phyloP scores from a whole-genome alignment of 2,888 invertebrate species.

The Clitarchus hookeri region DNA sequence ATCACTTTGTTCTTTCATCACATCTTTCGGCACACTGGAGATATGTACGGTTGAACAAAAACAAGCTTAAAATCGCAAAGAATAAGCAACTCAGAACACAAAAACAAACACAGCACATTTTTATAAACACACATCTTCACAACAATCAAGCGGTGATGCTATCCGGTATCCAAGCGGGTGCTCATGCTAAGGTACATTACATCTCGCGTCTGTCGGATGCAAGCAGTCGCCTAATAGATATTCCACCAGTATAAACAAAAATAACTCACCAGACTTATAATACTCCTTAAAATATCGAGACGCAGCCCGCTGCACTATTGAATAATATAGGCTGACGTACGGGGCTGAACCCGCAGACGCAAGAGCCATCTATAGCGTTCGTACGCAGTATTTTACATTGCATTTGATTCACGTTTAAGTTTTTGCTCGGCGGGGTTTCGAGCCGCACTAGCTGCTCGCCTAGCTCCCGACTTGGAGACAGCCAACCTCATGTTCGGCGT shows the following conservation, averaged over 20 bases:
- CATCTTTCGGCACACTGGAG: not conserved
- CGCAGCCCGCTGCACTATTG: constrained; percentile 69
- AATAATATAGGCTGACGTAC: constrained; percentile 71
- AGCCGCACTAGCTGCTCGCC: constrained; percentile 38
- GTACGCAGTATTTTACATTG: constrained; percentile 32
- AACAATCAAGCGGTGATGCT: constrained; percentile 1
- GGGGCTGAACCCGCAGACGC: constrained; percentile 57
- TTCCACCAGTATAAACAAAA: constrained; percentile 31
- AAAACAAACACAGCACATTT: not conserved
- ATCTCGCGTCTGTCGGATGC: not conserved
- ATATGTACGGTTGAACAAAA: not conserved
- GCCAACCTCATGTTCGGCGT: constrained; percentile 37
- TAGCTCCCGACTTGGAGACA: constrained; percentile 36
- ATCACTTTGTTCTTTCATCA: not conserved
- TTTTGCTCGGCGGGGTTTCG: constrained; percentile 39
- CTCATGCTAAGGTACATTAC: not conserved
- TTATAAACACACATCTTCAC: not conserved
- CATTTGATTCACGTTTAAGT: constrained; percentile 34
- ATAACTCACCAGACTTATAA: constrained; percentile 65
- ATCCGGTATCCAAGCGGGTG: constrained; percentile 14
- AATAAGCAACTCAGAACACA: not conserved
- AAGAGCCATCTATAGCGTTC: constrained; percentile 42
- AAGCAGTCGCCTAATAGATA: not conserved
- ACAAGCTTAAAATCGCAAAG: not conserved
- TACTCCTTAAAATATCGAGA: constrained; percentile 70